Evolutionary conservation across 1,140 invertebrate species (phyloP), one percentile per base, ranked within the genome.

Genomic region (Rhyacophila brunnea): DNA sequence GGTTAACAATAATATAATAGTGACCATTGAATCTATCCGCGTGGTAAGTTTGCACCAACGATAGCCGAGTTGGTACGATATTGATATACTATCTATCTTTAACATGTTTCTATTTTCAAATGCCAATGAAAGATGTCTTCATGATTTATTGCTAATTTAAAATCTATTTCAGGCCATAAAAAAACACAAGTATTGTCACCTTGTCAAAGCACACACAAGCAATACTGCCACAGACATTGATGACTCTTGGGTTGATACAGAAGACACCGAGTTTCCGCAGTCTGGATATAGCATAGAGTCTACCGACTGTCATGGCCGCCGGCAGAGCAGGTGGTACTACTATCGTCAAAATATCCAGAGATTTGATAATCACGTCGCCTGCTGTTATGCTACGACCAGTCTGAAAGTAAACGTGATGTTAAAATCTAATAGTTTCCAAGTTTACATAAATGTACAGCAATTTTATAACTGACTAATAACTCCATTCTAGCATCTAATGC

Each of bases 121-220:
- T n/a, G n/a, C n/a, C n/a, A n/a, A n/a, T n/a, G n/a, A n/a, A n/a
- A n/a, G n/a, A n/a, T n/a, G n/a, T n/a, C n/a, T n/a, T n/a, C n/a
- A n/a, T n/a, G n/a, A n/a, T n/a, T n/a, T n/a, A n/a, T n/a, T n/a
- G n/a, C n/a, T n/a, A n/a, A n/a, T n/a, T n/a, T n/a, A n/a, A n/a
- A n/a, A n/a, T n/a, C n/a, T n/a, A n/a, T n/a, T n/a, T n/a, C n/a
- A n/a, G n/a, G n/a, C n/a, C n/a, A n/a, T n/a, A n/a, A n/a, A 13
- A 65, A n/a, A n/a, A n/a, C n/a, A n/a, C n/a, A n/a, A n/a, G n/a
- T n/a, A n/a, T 28, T 28, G 3, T 64, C 68, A 94, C 92, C 87
- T 99, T 99, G 75, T 99, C 97, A 75, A 99, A 99, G 69, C 95
- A 97, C 45, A 97, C 85, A 66, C 92, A 90, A 76, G 98, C 92